phyloP scores from a whole-genome alignment of 2,113 vertebrate genomes.

The Mus spicilegus region DNA sequence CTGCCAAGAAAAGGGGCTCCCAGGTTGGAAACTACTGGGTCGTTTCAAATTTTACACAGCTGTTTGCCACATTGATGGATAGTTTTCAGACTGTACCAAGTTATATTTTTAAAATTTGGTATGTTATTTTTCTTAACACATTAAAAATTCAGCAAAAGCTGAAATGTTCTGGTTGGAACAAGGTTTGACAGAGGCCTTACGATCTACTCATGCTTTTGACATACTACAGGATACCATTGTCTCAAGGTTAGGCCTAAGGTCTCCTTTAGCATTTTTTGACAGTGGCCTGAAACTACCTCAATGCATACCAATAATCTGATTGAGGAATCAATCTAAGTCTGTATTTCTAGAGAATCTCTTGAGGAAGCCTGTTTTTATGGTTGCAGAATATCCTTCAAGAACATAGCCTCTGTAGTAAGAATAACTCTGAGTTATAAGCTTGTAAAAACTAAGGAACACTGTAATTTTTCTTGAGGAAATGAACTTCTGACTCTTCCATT shows the following conservation, averaged over 20 bases:
- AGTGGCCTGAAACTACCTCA: neutral
- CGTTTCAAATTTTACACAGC: neutral
- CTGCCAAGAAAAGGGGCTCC: neutral
- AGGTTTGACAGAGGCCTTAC: fast-evolving
- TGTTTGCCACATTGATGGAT: neutral
- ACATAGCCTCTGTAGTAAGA: neutral
- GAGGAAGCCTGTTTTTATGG: neutral
- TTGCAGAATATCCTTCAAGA: neutral
- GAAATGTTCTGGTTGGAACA: neutral
- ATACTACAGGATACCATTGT: neutral
- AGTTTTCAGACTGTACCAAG: neutral
- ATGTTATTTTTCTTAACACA: neutral
- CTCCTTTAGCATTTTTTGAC: neutral
- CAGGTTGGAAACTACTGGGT: neutral
- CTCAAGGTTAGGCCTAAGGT: neutral
- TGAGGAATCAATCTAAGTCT: neutral
- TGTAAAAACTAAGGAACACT: constrained; percentile 11
- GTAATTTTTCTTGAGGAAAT: constrained; percentile 2
- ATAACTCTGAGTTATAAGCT: neutral
- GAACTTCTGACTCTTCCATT: constrained; percentile 20
- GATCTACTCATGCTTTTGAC: neutral
- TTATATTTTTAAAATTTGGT: neutral
- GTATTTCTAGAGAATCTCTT: neutral
- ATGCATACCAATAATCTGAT: neutral
- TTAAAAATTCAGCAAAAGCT: neutral